Conservation (phyloP, 2,888 invertebrate species). For the Blastobasis lacticolella region DNA sequence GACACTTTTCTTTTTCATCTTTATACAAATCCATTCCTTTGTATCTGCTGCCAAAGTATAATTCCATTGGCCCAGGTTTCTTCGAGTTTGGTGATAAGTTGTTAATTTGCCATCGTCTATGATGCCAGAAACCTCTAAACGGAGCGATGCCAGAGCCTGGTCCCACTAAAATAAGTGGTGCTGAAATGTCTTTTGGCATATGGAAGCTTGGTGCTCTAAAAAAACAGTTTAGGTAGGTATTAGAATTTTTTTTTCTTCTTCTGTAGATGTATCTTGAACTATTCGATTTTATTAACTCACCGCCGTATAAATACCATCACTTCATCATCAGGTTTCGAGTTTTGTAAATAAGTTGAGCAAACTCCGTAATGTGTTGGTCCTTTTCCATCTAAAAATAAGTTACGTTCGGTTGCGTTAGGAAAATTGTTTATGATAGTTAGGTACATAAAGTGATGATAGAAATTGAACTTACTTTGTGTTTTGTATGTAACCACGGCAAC, state of each 20-base stretch:
- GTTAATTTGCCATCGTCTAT: constrained; percentile 64
- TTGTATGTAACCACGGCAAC: constrained; percentile 92
- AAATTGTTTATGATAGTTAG: background rate
- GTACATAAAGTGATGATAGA: background rate
- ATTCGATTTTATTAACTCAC: constrained; percentile 51
- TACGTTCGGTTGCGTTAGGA: background rate
- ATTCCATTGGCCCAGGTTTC: constrained; percentile 74
- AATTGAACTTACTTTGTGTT: constrained; percentile 78
- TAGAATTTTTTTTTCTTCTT: background rate
- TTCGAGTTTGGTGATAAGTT: constrained; percentile 21
- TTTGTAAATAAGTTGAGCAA: constrained; percentile 91
- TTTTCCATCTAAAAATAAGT: constrained; percentile 75
- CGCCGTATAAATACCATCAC: constrained; percentile 85
- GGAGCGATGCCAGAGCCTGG: constrained; percentile 96
- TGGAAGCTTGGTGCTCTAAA: constrained; percentile 88
- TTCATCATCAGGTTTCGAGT: constrained; percentile 77
- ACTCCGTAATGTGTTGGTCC: constrained; percentile 92
- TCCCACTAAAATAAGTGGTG: constrained; percentile 89
- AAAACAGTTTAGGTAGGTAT: background rate
- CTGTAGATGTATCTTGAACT: no score
- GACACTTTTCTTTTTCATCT: constrained; percentile 83
- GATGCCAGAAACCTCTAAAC: constrained; percentile 95
- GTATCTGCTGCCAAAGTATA: constrained; percentile 92
- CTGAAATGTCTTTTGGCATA: constrained; percentile 82
- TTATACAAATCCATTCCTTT: constrained; percentile 86